phyloP scores from a whole-genome alignment of 2,888 invertebrate genomes.

The Ormyrus nitidulus region DNA sequence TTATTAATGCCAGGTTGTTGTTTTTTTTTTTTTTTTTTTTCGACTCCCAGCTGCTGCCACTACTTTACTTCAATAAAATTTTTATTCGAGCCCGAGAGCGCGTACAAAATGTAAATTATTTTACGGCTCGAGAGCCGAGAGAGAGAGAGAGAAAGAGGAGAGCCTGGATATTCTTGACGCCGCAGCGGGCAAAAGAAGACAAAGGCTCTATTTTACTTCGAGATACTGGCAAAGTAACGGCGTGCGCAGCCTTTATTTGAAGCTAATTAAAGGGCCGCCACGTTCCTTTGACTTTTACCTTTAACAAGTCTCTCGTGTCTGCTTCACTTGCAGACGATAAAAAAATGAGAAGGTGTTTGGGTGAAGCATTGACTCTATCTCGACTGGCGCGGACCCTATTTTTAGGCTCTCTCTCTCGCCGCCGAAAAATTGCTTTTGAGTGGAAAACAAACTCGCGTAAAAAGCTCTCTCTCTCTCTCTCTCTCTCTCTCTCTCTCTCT shows the following conservation, averaged over 20 bases:
- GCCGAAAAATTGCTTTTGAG: slow-evolving; percentile 15
- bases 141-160: slow-evolving; percentile 7
- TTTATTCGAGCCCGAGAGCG: background rate
- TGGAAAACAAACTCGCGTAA: background rate
- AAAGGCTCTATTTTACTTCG: slow-evolving; percentile 41
- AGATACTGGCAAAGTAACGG: background rate
- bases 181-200: slow-evolving; percentile 2
- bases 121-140: background rate
- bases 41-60: background rate
- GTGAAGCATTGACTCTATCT: slow-evolving; percentile 20
- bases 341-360: slow-evolving; percentile 27
- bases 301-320: slow-evolving; percentile 53
- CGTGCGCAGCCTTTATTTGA: slow-evolving; percentile 39
- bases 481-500: too few relatives aligned
- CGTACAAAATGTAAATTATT: slow-evolving; percentile 17
- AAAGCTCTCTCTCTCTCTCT: background rate
- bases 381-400: background rate
- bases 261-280: slow-evolving; percentile 52
- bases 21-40: background rate
- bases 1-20: slow-evolving; percentile 11
- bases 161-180: slow-evolving; percentile 31
- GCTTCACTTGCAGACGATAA: slow-evolving; percentile 22
- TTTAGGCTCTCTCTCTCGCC: background rate
- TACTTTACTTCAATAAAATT: slow-evolving; percentile 33
- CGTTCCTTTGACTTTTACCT: slow-evolving; percentile 39